phyloP scores from a whole-genome alignment of 2,888 invertebrate species.

The Meteorus cinctellus region DNA sequence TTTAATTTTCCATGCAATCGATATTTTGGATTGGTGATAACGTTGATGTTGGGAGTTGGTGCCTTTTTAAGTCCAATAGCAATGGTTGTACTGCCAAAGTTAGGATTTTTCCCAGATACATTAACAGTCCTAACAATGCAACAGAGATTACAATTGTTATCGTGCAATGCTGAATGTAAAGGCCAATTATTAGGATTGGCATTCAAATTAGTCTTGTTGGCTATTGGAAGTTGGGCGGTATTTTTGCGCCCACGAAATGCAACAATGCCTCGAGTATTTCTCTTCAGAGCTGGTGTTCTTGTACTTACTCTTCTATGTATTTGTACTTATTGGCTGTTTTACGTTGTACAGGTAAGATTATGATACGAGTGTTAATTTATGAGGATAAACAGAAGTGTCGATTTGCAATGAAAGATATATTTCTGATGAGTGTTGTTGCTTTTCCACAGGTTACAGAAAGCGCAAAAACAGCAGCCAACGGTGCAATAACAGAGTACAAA shows the following conservation, averaged over 20 bases:
- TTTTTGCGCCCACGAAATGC: conserved; percentile 90
- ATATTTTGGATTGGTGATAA: conserved; percentile 88
- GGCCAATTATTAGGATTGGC: conserved; percentile 92
- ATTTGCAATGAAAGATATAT: conserved; percentile 9
- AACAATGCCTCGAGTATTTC: conserved; percentile 92
- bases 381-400: not conserved
- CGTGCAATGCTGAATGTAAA: conserved; percentile 95
- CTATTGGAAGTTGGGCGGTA: conserved; percentile 94
- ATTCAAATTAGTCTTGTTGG: conserved; percentile 91
- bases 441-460: conserved; percentile 80
- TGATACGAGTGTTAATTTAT: not conserved
- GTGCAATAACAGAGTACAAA: conserved; percentile 89
- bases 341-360: conserved; percentile 84
- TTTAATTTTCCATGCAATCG: conserved; percentile 84
- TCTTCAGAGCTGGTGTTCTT: conserved; percentile 92
- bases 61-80: conserved; percentile 94
- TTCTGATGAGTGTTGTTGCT: conserved; percentile 35
- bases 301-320: conserved; percentile 92
- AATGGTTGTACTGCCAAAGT: conserved; percentile 95
- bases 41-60: conserved; percentile 84
- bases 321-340: conserved; percentile 98
- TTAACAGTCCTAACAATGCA: conserved; percentile 80
- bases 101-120: conserved; percentile 87
- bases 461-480: conserved; percentile 85
- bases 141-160: conserved; percentile 82